Evolutionary conservation across 2,888 invertebrate genomes (phyloP).

Genomic region (Brachypalpus laphriformis): DNA sequence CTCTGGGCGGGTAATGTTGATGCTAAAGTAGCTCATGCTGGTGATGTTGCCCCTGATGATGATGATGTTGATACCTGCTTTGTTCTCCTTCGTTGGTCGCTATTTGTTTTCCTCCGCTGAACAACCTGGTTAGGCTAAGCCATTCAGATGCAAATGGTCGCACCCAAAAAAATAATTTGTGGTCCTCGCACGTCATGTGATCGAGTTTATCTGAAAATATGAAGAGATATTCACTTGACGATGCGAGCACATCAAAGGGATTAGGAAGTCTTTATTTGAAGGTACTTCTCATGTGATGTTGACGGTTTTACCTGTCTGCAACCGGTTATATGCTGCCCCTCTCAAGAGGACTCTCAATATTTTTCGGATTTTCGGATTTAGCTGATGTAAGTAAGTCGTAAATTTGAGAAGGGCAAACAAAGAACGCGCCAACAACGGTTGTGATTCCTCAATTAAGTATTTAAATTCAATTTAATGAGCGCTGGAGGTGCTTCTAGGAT

Average conservation of each 20-base stretch:
- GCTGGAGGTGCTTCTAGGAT: slow-evolving; percentile 41
- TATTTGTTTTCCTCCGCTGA: slow-evolving; percentile 56
- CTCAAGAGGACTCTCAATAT: slow-evolving; percentile 8
- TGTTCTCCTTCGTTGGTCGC: slow-evolving; percentile 43
- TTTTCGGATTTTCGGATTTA: slow-evolving; percentile 6
- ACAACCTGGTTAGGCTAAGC: slow-evolving; percentile 33
- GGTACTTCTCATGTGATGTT: no score
- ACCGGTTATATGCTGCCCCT: slow-evolving; percentile 50
- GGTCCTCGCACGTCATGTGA: slow-evolving; percentile 48
- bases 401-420: slow-evolving; percentile 62
- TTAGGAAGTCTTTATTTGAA: slow-evolving; percentile 66
- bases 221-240: slow-evolving; percentile 62
- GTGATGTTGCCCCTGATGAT: slow-evolving; percentile 27
- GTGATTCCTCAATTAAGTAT: slow-evolving; percentile 62
- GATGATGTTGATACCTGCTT: slow-evolving; percentile 65
- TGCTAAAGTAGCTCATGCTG: slow-evolving; percentile 37
- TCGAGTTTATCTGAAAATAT: slow-evolving; percentile 66
- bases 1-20: slow-evolving; percentile 44
- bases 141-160: slow-evolving; percentile 66
- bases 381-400: slow-evolving; percentile 57
- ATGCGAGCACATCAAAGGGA: slow-evolving; percentile 69
- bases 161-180: slow-evolving; percentile 47
- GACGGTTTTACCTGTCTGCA: slow-evolving; percentile 44
- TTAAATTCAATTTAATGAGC: slow-evolving; percentile 67
- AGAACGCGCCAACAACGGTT: slow-evolving; percentile 40